These are phyloP conservation scores for Atopsyche davidsoni DNA, from an alignment of 1,140 invertebrate genomes.

Conservation along the genomic window DNA sequence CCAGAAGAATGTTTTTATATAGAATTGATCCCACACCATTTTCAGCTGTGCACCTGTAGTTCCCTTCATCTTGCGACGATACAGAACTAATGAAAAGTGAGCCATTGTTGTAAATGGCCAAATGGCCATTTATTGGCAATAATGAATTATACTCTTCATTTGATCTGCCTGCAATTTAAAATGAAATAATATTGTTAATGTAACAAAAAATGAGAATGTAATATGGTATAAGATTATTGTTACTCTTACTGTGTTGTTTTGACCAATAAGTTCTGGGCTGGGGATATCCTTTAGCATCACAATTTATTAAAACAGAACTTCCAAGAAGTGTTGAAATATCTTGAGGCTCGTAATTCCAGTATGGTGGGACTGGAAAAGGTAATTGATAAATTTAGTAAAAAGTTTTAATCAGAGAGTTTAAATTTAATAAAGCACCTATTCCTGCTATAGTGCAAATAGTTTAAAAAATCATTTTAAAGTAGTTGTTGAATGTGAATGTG, in stretches of 20 bases:
- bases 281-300: constrained; percentile 59
- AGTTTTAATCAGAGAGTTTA: too few species aligned
- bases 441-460: too few species aligned
- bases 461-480: not conserved
- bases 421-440: too few species aligned
- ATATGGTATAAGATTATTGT: not conserved
- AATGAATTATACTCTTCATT: constrained; percentile 24
- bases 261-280: constrained; percentile 57
- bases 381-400: too few species aligned
- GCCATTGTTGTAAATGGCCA: constrained; percentile 53
- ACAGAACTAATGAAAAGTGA: constrained; percentile 67
- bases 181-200: constrained; percentile 8
- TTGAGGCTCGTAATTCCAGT: constrained; percentile 60
- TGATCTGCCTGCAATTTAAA: constrained; percentile 7
- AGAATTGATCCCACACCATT: constrained; percentile 76
- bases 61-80: constrained; percentile 68
- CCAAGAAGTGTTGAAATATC: constrained; percentile 57
- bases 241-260: constrained; percentile 44
- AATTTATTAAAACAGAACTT: constrained; percentile 54
- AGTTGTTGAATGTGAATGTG: not conserved
- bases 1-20: constrained; percentile 68
- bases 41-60: constrained; percentile 78
- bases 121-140: constrained; percentile 21
- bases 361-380: constrained; percentile 55
- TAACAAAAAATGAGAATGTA: constrained; percentile 1